A percentile compares a stretch with the other conserved stretches of the same genome.
Conservation (phyloP, 2,113 vertebrate species). For the Galbula dea region DNA sequence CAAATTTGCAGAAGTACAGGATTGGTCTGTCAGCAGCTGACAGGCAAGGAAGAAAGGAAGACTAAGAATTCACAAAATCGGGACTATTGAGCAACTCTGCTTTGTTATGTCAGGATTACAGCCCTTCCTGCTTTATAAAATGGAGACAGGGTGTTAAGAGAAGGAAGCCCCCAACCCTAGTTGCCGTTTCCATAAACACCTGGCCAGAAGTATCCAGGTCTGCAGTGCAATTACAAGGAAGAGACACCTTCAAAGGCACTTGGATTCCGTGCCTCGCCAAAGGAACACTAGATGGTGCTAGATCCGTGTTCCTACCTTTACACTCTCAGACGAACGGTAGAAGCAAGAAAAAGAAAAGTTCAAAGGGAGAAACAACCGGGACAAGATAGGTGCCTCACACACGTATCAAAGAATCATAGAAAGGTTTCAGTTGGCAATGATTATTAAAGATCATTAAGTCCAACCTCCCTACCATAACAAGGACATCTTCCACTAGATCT, state of each 20-base stretch:
- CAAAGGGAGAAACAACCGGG: not conserved
- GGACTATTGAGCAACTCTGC: not conserved
- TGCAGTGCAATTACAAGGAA: not conserved
- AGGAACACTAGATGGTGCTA: slow-evolving; percentile 59
- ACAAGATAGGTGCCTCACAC: not conserved
- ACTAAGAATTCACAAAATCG: not conserved
- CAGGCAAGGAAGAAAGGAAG: not conserved
- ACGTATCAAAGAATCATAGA: not conserved
- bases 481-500: not conserved
- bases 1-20: no score
- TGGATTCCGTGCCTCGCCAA: not conserved
- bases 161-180: not conserved
- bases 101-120: not conserved
- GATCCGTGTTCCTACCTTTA: not conserved
- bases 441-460: not conserved
- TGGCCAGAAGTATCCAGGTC: not conserved
- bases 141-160: rapidly evolving
- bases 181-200: not conserved
- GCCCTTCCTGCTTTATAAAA: not conserved
- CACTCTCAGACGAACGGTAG: rapidly evolving
- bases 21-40: not conserved
- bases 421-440: not conserved
- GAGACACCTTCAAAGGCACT: not conserved
- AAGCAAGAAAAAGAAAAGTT: not conserved
- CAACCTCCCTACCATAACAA: not conserved